Percentiles rank a stretch among this genome's conserved stretches.
phyloP scores from a whole-genome alignment of 2,888 invertebrate species.

The Drosophila acutilabella region DNA sequence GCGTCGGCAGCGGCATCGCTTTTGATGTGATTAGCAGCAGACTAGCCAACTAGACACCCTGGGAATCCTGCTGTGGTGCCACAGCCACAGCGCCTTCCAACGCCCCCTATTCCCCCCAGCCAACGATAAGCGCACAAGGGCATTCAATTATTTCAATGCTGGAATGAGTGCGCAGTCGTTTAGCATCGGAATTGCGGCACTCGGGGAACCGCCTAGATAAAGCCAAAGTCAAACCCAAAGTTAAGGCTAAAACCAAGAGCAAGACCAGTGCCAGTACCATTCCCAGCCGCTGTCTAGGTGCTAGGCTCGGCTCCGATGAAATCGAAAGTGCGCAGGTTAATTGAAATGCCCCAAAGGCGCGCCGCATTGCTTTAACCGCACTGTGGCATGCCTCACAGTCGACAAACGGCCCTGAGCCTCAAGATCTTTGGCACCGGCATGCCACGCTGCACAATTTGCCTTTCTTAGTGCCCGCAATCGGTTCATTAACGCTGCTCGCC shows the following conservation, averaged over 20 bases:
- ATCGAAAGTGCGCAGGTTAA: constrained; percentile 79
- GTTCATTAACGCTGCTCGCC: constrained; percentile 48
- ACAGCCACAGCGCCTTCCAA: background rate
- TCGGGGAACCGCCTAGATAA: constrained; percentile 52
- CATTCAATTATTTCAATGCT: constrained; percentile 74
- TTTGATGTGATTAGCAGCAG: constrained; percentile 69
- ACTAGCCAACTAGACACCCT: constrained; percentile 8
- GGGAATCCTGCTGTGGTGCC: background rate
- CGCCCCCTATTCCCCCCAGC: constrained; percentile 12
- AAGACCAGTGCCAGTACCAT: constrained; percentile 4
- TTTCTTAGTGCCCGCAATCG: constrained; percentile 24
- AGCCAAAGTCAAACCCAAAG: constrained; percentile 24
- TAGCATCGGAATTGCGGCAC: constrained; percentile 55
- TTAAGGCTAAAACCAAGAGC: constrained; percentile 1
- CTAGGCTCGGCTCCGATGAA: constrained; percentile 57
- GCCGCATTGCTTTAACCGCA: constrained; percentile 30
- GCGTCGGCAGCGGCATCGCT: constrained; percentile 40
- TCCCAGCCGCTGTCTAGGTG: constrained; percentile 14
- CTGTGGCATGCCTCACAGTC: constrained; percentile 39
- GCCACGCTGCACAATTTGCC: constrained; percentile 52
- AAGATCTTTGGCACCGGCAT: constrained; percentile 53
- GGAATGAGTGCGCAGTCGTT: constrained; percentile 65
- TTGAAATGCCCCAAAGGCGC: constrained; percentile 76
- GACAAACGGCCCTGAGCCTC: constrained; percentile 47
- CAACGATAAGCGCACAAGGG: constrained; percentile 54